phyloP scores from a whole-genome alignment of 1,140 invertebrate genomes.

The Cryptotermes secundus region DNA sequence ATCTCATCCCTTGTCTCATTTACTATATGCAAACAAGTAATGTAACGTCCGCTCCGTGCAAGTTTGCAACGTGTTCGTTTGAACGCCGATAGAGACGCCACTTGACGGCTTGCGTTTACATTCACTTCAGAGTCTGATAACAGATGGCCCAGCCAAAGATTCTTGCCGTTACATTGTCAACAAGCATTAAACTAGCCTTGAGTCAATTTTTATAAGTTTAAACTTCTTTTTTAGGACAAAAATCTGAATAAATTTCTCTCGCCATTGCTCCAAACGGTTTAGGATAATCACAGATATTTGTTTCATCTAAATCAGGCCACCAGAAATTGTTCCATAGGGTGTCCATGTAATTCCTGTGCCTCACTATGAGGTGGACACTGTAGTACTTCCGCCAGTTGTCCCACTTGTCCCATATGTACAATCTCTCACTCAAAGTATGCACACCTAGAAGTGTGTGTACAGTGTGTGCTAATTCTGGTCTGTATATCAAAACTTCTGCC shows the following conservation, averaged over 20 bases:
- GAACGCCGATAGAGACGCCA: too few relatives aligned
- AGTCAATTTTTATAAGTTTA: background rate
- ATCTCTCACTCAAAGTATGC: background rate
- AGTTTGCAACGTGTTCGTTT: too few relatives aligned
- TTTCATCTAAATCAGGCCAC: constrained; percentile 28
- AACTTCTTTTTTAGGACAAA: background rate
- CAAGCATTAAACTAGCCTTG: too few relatives aligned
- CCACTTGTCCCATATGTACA: background rate
- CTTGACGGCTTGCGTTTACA: too few relatives aligned
- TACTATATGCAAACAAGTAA: too few relatives aligned
- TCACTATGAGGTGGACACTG: background rate
- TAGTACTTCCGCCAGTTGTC: background rate
- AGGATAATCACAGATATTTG: constrained; percentile 31
- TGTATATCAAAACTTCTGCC: constrained; percentile 24
- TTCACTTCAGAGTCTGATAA: too few relatives aligned
- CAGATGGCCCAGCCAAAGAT: too few relatives aligned
- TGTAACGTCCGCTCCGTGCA: too few relatives aligned
- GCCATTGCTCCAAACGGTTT: constrained; percentile 35
- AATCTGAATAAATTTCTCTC: constrained; percentile 27
- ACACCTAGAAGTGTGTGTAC: background rate
- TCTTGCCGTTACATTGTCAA: too few relatives aligned
- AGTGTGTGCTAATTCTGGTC: constrained; percentile 32
- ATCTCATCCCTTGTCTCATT: too few relatives aligned
- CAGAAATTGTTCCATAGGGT: background rate
- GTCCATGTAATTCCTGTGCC: background rate